Base-by-base conservation (phyloP, 2,888 invertebrate genomes). In the Drosophila antonietae region DNA sequence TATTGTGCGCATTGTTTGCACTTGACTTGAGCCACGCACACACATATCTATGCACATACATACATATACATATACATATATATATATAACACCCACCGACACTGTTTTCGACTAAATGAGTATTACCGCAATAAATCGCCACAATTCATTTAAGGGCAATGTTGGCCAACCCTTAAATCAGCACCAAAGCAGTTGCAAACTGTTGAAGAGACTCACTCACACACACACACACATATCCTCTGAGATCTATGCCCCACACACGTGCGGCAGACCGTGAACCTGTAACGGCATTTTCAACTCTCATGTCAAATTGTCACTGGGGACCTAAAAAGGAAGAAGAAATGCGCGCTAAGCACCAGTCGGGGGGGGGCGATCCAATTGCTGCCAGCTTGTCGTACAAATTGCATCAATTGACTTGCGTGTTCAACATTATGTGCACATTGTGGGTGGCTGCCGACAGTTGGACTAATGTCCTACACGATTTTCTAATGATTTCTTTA, bases 341-440 rank as follows among this genome's bases (percentile, higher is more conserved):
- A 67, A 56, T 61, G 57, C 35, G 58, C 43, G 68, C 57, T 46
- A 64, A 63, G 62, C 31, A 64, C 57, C 35, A 59, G 46, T 44
- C 31, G 51, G 52, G 35, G 18, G 52, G 28, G 18, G 67, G 68
- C 72, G 64, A 71, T 75, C 68, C 76, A 79, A 77, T 81, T 79
- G 81, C 70, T 68, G 69, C 59, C 78, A 81, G 81, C 80, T 83
- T 86, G 82, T 80, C 81, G 74, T 73, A 90, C 90, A 90, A 90
- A 90, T 90, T 90, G 90, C 87, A 84, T 83, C 90, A 90, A 90
- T 90, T 90, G 90, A 90, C 89, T 90, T 80, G 76, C 85, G 81
- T 89, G 90, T 89, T 89, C 75, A 80, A 89, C 89, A 83, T 90
- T 89, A 89, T 90, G 88, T 59, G 83, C 81, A 78, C 77, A 73